Evolutionary conservation across 2,113 vertebrate genomes (phyloP).

Genomic region (Scytalopus superciliaris): DNA sequence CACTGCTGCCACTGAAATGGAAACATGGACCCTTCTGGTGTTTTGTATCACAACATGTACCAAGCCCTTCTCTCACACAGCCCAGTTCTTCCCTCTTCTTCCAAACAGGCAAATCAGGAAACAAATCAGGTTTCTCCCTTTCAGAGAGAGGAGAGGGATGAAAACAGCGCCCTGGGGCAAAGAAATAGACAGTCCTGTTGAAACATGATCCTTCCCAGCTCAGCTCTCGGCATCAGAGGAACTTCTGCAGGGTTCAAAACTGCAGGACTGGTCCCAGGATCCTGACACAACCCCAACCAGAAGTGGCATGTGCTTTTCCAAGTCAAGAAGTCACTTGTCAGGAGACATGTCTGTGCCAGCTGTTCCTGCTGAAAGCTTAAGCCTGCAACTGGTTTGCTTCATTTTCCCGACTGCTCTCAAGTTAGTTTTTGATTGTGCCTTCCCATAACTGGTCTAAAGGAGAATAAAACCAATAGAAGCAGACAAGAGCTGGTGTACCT

Average conservation of each 20-base stretch:
- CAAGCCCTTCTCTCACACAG: background rate
- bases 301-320: background rate
- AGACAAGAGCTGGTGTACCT: background rate
- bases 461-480: background rate
- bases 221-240: background rate
- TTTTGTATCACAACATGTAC: rapidly evolving
- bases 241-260: background rate
- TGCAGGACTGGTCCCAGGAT: background rate
- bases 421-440: background rate
- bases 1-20: background rate
- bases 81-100: background rate
- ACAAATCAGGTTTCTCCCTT: background rate
- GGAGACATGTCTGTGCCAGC: background rate
- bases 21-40: background rate
- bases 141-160: background rate
- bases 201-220: background rate
- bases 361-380: background rate
- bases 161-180: background rate
- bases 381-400: background rate
- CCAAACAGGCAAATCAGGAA: background rate
- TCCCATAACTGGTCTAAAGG: background rate
- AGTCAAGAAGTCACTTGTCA: background rate
- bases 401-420: background rate
- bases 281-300: background rate
- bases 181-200: background rate